Evolutionary conservation across 2,113 vertebrate genomes (phyloP), one percentile per base, ranked within the genome.

Genomic region (Cromileptes altivelis): DNA sequence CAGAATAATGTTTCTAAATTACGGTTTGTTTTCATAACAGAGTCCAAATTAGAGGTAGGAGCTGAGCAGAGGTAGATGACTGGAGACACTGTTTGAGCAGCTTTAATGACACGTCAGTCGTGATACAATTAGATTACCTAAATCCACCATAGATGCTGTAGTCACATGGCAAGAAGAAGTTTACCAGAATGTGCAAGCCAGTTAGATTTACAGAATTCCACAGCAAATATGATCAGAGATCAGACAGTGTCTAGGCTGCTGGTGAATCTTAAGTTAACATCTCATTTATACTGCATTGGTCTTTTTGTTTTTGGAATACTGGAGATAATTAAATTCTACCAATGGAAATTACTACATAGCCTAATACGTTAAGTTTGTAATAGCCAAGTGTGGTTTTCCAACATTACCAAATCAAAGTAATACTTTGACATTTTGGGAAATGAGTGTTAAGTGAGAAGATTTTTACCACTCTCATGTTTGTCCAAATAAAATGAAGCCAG

Each of bases 21-120:
- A 55, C 88, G 78, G 67, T 77, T 87, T 93, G 81, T 89, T 93
- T 91, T 89, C 85, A 89, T 58, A 92, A 90, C 90, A 90, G 64
- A 81, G 78, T 55, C 70, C 42, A 86, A 85, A 91, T 91, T 86
- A 91, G 65, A 92, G 70, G 70, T 61, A n/a, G 70, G 65, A 80
- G 75, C 40, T 11, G 50, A 81, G 80, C 67, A 76, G 58, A 74
- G 63, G 85, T 4, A 23, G 53, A 73, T 89, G 30, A 93, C 63
- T 85, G 55, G 45, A 79, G 71, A 81, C 62, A 70, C 81, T 85
- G 87, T 92, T 80, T 82, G 49, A 63, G 57, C 57, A 45, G 80
- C 74, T 82, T 71, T 70, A 61, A 70, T 47, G 56, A 42, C 45
- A 62, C 25, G 13, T 78, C 57, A 64, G 18, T 65, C 17, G 37